Conservation (phyloP, 2,888 invertebrate genomes). For the Germaria angustata region DNA sequence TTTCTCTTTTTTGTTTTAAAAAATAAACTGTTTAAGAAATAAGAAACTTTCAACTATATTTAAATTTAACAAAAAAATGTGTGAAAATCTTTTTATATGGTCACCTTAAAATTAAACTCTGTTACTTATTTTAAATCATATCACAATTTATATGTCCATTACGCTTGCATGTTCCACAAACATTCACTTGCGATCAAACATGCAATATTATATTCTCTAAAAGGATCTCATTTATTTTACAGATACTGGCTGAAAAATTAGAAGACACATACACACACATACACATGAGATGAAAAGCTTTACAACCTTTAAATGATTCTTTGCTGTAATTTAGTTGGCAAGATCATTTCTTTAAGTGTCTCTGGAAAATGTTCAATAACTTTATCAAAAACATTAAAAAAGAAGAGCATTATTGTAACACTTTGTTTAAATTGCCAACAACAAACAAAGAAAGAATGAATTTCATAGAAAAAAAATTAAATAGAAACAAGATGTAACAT, state of each 20-base stretch:
- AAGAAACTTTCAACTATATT: no score
- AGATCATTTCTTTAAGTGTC: constrained; percentile 60
- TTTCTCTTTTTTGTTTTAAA: no score
- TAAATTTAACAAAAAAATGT: no score
- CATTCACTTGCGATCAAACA: constrained; percentile 63
- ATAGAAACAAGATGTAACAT: constrained; percentile 20
- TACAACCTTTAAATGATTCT: constrained; percentile 31
- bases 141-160: constrained; percentile 72
- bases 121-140: constrained; percentile 72
- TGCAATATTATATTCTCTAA: constrained; percentile 54
- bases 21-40: no score
- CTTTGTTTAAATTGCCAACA: constrained; percentile 52
- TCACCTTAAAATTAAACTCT: constrained; percentile 1
- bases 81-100: no score
- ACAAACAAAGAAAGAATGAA: not conserved
- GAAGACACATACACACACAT: constrained; percentile 6
- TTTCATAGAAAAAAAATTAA: not conserved
- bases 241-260: constrained; percentile 53
- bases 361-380: constrained; percentile 72
- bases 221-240: constrained; percentile 48
- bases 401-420: constrained; percentile 71
- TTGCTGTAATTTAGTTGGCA: constrained; percentile 38
- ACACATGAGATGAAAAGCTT: not conserved
- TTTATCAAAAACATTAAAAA: constrained; percentile 75
- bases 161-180: constrained; percentile 67